phyloP scores from a whole-genome alignment of 2,113 vertebrate species.

The Psophia crepitans region DNA sequence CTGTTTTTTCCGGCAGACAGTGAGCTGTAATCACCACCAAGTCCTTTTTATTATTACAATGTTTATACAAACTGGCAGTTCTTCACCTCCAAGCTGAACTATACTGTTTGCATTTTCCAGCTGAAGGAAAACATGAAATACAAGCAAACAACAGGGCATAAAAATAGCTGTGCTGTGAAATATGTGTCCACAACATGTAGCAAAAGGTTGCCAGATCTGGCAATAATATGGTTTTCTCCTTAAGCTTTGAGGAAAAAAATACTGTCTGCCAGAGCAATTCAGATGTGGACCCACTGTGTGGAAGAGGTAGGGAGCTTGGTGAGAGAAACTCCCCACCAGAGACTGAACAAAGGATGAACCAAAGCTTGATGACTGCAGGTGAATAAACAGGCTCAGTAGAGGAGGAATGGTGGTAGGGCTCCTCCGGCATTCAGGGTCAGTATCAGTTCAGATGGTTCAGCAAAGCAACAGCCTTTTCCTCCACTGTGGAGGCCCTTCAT shows the following conservation, averaged over 20 bases:
- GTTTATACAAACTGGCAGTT: conserved; percentile 73
- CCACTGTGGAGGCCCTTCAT: accelerated
- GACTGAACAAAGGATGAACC: neutral
- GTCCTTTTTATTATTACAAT: conserved; percentile 66
- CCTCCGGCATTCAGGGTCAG: neutral
- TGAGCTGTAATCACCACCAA: conserved; percentile 65
- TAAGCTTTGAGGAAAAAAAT: neutral
- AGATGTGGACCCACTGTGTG: neutral
- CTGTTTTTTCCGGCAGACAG: neutral
- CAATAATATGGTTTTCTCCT: neutral
- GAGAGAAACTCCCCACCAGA: neutral
- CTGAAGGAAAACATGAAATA: conserved; percentile 71
- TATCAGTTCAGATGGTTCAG: neutral
- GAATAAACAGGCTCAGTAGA: neutral
- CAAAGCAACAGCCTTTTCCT: neutral
- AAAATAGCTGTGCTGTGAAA: conserved; percentile 64
- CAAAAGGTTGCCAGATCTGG: conserved; percentile 12
- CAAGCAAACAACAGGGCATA: conserved; percentile 64
- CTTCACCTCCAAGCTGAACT: conserved; percentile 72
- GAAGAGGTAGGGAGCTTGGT: neutral
- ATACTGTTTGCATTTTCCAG: conserved; percentile 72
- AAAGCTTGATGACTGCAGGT: neutral
- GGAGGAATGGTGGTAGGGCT: neutral
- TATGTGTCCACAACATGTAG: conserved; percentile 51
- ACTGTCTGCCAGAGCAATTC: neutral